Percentiles rank a stretch among this genome's conserved stretches.
Conservation (phyloP, 1,140 invertebrate species). For the Drosophila ananassae region DNA sequence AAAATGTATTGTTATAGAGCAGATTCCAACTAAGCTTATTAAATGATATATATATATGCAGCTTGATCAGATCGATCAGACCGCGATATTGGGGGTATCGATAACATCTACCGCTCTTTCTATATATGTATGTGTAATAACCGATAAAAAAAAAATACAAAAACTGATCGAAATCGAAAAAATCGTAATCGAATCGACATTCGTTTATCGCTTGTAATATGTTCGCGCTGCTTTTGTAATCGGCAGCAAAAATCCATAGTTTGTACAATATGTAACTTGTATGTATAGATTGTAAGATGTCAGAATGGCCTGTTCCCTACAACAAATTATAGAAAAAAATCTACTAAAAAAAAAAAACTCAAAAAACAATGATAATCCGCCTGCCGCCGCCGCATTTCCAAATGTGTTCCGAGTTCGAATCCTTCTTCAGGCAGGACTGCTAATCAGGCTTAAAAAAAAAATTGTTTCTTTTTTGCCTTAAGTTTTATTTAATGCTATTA, state of each 20-base stretch:
- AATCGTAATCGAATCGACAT: conserved; percentile 14
- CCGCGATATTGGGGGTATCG: too few species aligned
- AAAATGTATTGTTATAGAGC: conserved; percentile 20
- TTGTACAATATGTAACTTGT: conserved; percentile 51
- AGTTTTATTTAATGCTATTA: conserved; percentile 19
- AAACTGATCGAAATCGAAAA: background rate
- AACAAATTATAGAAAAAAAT: background rate
- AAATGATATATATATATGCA: conserved; percentile 23
- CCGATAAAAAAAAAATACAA: background rate
- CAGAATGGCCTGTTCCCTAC: conserved; percentile 8
- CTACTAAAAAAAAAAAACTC: background rate
- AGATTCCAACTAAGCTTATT: conserved; percentile 47
- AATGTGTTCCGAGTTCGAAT: conserved; percentile 39
- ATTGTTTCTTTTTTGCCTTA: conserved; percentile 16
- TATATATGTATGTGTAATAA: conserved; percentile 29
- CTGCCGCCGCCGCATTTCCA: conserved; percentile 35
- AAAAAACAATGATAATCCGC: conserved; percentile 6
- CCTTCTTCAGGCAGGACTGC: conserved; percentile 7
- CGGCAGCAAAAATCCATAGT: conserved; percentile 33
- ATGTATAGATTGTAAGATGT: conserved; percentile 41
- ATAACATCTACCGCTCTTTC: background rate
- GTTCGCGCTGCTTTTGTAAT: conserved; percentile 20
- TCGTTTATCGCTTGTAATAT: conserved; percentile 23
- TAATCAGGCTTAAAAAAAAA: conserved; percentile 1
- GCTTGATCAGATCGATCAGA: too few species aligned